These are phyloP conservation scores for Harmothoe impar DNA, from an alignment of 2,888 invertebrate genomes.

Conservation along the genomic window DNA sequence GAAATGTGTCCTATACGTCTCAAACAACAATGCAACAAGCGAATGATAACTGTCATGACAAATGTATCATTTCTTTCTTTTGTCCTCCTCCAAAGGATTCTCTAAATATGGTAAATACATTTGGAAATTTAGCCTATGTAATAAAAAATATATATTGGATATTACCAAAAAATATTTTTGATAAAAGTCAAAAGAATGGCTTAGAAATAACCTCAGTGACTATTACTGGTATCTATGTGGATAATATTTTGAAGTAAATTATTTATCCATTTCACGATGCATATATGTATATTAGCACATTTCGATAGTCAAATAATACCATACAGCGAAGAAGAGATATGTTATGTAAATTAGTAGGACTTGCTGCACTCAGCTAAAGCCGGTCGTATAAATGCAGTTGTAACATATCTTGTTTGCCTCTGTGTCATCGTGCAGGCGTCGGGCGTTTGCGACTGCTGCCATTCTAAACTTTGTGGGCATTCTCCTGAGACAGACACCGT, in stretches of 20 bases:
- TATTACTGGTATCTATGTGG: no score
- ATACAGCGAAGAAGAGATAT: no score
- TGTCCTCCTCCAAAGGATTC: conserved; percentile 47
- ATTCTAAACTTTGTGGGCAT: conserved; percentile 61
- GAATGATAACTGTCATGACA: neutral
- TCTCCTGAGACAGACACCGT: conserved; percentile 58
- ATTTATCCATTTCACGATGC: no score
- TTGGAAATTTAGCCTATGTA: neutral
- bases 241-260: no score
- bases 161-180: no score
- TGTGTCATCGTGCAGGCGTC: conserved; percentile 21
- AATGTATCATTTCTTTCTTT: conserved; percentile 46
- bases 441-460: conserved; percentile 62
- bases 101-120: conserved; percentile 60
- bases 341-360: no score
- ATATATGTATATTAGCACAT: no score
- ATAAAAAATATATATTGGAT: no score
- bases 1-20: neutral
- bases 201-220: no score
- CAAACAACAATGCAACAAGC: neutral
- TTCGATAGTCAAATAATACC: no score
- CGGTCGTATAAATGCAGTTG: neutral
- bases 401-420: neutral
- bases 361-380: no score
- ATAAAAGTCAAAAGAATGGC: no score